Evolutionary conservation across 2,888 invertebrate genomes (phyloP).

Genomic region (Mesoligia furuncula): DNA sequence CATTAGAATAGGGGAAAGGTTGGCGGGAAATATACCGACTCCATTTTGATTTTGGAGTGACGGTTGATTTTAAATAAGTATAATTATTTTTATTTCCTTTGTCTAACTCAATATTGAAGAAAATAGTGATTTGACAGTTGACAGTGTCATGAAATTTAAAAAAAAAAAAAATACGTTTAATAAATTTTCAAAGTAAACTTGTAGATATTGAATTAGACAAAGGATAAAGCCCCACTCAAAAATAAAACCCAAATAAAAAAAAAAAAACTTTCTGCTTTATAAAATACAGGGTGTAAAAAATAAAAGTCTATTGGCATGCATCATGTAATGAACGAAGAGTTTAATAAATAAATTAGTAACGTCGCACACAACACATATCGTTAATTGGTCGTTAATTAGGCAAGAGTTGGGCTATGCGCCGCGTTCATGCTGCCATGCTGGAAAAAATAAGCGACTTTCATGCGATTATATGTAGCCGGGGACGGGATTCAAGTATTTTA

Average conservation of each 20-base stretch:
- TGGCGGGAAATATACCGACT: constrained; percentile 29
- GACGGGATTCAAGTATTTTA: constrained; percentile 19
- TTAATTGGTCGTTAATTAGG: constrained; percentile 69
- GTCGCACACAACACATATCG: constrained; percentile 76
- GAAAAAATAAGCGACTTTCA: constrained; percentile 80
- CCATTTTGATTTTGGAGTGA: constrained; percentile 34
- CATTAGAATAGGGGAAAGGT: constrained; percentile 35
- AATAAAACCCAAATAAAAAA: neutral
- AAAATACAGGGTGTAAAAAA: constrained; percentile 41
- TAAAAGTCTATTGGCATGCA: constrained; percentile 66
- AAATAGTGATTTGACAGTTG: neutral
- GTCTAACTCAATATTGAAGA: constrained; percentile 11
- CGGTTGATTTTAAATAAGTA: neutral
- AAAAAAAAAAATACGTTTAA: neutral
- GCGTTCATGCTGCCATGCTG: constrained; percentile 88
- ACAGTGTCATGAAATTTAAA: no score
- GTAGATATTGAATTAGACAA: constrained; percentile 30
- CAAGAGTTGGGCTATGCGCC: constrained; percentile 80
- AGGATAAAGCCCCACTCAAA: constrained; percentile 3
- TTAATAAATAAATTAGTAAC: constrained; percentile 71
- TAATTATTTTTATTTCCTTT: constrained; percentile 13
- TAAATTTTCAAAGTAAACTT: neutral
- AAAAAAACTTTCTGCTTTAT: neutral
- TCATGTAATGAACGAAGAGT: constrained; percentile 65
- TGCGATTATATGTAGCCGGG: constrained; percentile 71